Evolutionary conservation across 1,140 invertebrate genomes (phyloP).

Genomic region (Temnothorax nylanderi): DNA sequence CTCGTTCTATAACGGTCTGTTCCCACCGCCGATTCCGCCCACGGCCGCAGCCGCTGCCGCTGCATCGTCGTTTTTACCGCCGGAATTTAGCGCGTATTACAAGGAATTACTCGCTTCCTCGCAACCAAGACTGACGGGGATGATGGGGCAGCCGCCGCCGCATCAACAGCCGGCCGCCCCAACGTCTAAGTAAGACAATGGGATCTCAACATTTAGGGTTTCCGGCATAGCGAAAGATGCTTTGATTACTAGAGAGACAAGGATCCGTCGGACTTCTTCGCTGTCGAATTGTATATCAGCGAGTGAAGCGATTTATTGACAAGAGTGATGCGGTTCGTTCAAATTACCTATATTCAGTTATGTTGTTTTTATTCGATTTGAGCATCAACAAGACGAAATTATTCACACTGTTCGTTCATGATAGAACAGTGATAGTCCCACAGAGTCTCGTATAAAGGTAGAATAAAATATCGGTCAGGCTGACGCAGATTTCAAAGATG

Average conservation of each 20-base stretch:
- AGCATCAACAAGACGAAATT: slow-evolving; percentile 10
- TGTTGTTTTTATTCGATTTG: slow-evolving; percentile 24
- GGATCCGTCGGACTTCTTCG: slow-evolving; percentile 70
- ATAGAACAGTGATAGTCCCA: not conserved
- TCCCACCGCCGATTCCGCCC: slow-evolving; percentile 78
- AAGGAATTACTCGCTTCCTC: slow-evolving; percentile 83
- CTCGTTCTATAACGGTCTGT: slow-evolving; percentile 83
- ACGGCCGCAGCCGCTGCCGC: slow-evolving; percentile 44
- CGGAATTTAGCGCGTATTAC: slow-evolving; percentile 83
- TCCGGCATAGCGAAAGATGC: slow-evolving; percentile 54
- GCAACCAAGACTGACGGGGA: slow-evolving; percentile 81
- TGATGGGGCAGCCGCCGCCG: slow-evolving; percentile 73
- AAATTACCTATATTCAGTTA: slow-evolving; percentile 25
- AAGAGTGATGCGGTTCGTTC: not conserved
- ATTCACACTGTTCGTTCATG: slow-evolving; percentile 44
- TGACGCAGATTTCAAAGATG: not conserved
- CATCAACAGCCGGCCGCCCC: slow-evolving; percentile 81
- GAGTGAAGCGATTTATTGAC: slow-evolving; percentile 6
- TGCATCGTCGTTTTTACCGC: slow-evolving; percentile 78
- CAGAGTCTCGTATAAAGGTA: not conserved
- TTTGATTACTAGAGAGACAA: slow-evolving; percentile 57
- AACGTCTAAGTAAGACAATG: slow-evolving; percentile 82
- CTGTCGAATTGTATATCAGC: slow-evolving; percentile 19
- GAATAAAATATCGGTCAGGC: not conserved
- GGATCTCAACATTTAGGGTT: slow-evolving; percentile 73